Base-by-base conservation (phyloP, 2,888 invertebrate genomes). In the Orchesella flavescens region DNA sequence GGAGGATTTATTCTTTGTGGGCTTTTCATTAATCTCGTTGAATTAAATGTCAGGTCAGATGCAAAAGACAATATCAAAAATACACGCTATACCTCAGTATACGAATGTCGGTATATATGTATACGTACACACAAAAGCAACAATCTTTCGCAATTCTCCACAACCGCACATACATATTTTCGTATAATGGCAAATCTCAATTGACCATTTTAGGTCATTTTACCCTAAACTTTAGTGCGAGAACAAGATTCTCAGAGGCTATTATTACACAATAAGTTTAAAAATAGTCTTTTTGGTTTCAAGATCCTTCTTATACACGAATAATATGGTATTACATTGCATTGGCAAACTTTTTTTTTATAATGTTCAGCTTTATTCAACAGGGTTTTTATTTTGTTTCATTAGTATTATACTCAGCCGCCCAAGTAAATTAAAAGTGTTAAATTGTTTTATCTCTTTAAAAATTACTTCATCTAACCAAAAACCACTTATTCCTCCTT, bases 1-100 rank as follows among this genome's bases (percentile, higher is more conserved):
- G 57, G 66, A 57, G 57, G 57, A 80, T 80, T 80, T 80, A 72
- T 80, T 73, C 59, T n/a, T 15, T 73, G 80, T 59, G 80, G 80
- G 61, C 59, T 63, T 79, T 73, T 80, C 74, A 81, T 74, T 81
- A 74, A 74, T 81, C 74, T 68, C 59, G 44, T 57, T 49, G 57
- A 81, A 74, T 81, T 81, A 69, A 74, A 68, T 81, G 81, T 74
- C 81, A 81, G 74, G 23, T 44, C 61, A 21, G 65, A 61, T 17
- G 55, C 53, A 44, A 24, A 71, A 55, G 63, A 44, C 9, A 46
- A 63, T 12, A 15, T 13, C 63, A 63, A 24, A 1, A 23, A 23
- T 4, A 61, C 44, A 44, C 7, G 44, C 12, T 44, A 61, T 34
- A 4, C 34, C 34, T 34, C 7, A 7, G 34, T 7, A 2, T 34